Evolutionary conservation across 2,113 vertebrate species (phyloP), one percentile per base, ranked within the genome.

Genomic region (Carassius gibelio): DNA sequence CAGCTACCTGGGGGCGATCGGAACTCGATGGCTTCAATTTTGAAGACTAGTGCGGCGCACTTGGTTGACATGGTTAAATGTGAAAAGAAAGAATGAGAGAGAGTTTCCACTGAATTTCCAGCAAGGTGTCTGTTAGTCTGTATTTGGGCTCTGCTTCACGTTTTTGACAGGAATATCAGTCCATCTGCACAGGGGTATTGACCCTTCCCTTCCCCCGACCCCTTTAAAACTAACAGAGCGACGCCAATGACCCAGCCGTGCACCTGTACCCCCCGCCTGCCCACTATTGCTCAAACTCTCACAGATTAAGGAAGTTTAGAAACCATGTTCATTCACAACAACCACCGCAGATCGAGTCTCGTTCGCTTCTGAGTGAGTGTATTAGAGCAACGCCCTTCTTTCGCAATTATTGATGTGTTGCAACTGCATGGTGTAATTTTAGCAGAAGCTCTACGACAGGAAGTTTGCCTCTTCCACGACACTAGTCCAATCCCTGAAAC

Each of bases 191-290:
- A 81, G 76, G 69, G 50, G 85, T 71, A 62, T 34, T 86, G 83
- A 85, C 82, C 84, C 72, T 72, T 78, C 72, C 85, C 76, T 83
- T 64, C 61, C 57, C 61, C 64, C 30, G 45, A 69, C 78, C 48
- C 48, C 50, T 86, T 38, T 69, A 64, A 85, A 88, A 82, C 87
- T 87, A 88, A 50, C 81, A 71, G 82, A 87, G 88, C 85, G 82
- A 80, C 48, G 87, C 88, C 84, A 88, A 34, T 89, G 88, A 88
- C 88, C 88, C 50, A 62, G 81, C 87, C 85, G 13, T 89, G 85
- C 88, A 89, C 88, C 82, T 88, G 87, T 75, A 62, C 59, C 84
- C 71, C 81, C 55, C 10, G 19, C 64, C 26, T 38, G 5, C 81
- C 52, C 78, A 17, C 34, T n/a, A 61, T 48, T 76, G 52, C 77